These are phyloP conservation scores for Argopecten irradians DNA, from an alignment of 1,140 invertebrate genomes.

Conservation along the genomic window DNA sequence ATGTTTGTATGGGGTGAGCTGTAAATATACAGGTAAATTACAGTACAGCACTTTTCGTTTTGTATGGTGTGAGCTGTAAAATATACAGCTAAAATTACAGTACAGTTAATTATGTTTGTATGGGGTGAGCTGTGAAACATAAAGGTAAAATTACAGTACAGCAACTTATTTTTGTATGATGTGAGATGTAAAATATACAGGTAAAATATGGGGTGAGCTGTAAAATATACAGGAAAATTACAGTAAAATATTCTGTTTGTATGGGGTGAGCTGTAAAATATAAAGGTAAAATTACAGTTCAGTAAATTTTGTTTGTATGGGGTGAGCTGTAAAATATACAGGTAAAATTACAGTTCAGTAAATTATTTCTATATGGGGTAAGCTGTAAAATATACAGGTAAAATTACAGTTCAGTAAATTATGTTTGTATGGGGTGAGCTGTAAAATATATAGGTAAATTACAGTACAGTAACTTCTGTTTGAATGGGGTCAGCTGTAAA, in stretches of 20 bases:
- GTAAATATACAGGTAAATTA: too few relatives aligned
- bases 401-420: not conserved
- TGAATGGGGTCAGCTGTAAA: constrained; percentile 60
- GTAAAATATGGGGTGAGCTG: not conserved
- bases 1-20: not conserved
- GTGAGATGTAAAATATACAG: too few relatives aligned
- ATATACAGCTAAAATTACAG: not conserved
- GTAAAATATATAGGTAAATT: constrained; percentile 50
- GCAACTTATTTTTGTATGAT: too few relatives aligned
- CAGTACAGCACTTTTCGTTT: constrained; percentile 68
- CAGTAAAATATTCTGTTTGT: not conserved
- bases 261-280: not conserved
- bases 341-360: not conserved
- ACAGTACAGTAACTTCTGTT: constrained; percentile 67
- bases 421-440: too few relatives aligned
- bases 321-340: not conserved
- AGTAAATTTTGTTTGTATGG: not conserved
- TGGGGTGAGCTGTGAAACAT: too few relatives aligned
- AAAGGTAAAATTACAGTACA: too few relatives aligned
- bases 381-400: not conserved
- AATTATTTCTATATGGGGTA: not conserved
- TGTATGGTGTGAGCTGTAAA: constrained; percentile 58
- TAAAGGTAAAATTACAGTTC: not conserved
- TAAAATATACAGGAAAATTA: not conserved
- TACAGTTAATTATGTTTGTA: not conserved